Conservation (phyloP, 2,113 vertebrate species). For the Dipodomys ordii region DNA sequence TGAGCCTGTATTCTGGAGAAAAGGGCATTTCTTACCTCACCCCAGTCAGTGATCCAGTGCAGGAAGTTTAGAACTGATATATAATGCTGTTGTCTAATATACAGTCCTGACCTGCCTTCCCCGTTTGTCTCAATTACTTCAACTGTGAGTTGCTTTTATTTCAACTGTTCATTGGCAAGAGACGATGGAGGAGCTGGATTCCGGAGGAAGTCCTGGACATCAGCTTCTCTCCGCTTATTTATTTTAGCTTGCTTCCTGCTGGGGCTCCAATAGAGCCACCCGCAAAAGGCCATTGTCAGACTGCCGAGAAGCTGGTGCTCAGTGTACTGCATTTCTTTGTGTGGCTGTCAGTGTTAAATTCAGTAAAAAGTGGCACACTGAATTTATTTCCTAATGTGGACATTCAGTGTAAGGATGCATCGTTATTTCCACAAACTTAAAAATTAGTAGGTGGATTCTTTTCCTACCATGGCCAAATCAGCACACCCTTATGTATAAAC, state of each 20-base stretch:
- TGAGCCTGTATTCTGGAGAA: not conserved
- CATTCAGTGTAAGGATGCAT: not conserved
- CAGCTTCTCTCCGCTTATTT: not conserved
- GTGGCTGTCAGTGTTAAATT: not conserved
- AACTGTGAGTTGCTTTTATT: not conserved
- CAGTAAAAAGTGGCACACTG: not conserved
- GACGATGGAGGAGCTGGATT: not conserved
- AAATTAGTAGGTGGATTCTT: not conserved
- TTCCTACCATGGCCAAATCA: not conserved
- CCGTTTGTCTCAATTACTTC: not conserved
- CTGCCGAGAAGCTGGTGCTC: not conserved
- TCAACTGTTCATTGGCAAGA: not conserved
- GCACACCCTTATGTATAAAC: not conserved
- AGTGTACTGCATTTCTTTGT: not conserved
- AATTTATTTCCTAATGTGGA: not conserved
- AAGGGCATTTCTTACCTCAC: slow-evolving; percentile 16
- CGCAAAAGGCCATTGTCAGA: not conserved
- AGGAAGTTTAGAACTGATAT: slow-evolving; percentile 21
- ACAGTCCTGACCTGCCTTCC: not conserved
- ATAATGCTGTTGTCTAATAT: not conserved
- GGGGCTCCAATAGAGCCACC: not conserved
- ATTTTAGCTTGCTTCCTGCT: not conserved
- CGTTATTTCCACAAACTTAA: slow-evolving; percentile 43
- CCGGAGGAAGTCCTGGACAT: not conserved
- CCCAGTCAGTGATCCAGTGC: not conserved